Conservation (phyloP, 2,113 vertebrate genomes). For the Taxidea taxus region DNA sequence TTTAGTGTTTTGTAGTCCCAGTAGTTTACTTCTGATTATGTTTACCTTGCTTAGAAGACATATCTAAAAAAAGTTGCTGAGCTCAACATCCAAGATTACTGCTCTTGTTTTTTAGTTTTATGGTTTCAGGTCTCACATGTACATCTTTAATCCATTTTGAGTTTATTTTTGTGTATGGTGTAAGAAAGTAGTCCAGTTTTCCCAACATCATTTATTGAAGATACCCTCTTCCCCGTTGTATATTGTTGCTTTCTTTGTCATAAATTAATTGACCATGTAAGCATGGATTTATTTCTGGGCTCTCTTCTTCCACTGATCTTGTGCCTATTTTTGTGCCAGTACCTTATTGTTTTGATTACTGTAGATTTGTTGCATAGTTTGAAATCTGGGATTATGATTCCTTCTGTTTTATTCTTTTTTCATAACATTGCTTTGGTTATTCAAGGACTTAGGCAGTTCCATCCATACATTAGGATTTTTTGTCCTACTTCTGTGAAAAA, state of each 20-base stretch:
- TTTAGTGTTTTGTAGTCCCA: background rate
- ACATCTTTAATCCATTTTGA: background rate
- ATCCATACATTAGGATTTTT: background rate
- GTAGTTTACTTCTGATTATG: background rate
- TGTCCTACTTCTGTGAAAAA: background rate
- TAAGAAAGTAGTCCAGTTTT: background rate
- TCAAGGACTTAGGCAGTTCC: background rate
- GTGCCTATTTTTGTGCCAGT: background rate
- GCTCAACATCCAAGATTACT: background rate
- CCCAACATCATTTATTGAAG: background rate
- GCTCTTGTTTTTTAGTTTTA: background rate
- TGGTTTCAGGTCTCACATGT: background rate
- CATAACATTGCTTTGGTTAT: background rate
- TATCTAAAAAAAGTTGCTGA: background rate
- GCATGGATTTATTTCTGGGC: background rate
- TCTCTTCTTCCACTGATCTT: background rate
- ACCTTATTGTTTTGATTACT: background rate
- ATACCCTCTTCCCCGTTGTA: background rate
- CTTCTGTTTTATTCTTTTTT: background rate
- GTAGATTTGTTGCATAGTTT: background rate
- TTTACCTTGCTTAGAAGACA: background rate
- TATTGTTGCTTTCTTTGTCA: background rate
- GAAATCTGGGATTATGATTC: background rate
- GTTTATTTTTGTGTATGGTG: background rate
- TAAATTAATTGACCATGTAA: background rate